Conservation (phyloP, 2,888 invertebrate species). For the Mythimna albipuncta region DNA sequence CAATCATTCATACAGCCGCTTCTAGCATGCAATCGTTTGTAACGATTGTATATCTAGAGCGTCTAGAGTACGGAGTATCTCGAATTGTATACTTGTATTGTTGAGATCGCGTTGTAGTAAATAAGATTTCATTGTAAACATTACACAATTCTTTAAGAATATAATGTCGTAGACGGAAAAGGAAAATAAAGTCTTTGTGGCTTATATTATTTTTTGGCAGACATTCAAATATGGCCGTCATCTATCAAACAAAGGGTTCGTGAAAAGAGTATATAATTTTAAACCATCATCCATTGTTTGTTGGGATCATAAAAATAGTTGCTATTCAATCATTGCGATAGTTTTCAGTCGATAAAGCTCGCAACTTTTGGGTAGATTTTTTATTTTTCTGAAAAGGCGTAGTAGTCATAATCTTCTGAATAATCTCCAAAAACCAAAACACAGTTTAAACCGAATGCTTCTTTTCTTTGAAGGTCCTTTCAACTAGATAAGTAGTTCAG, state of each 20-base stretch:
- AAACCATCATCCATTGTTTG: slow-evolving; percentile 26
- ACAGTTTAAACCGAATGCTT: background rate
- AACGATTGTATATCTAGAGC: slow-evolving; percentile 48
- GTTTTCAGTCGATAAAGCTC: background rate
- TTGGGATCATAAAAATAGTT: slow-evolving; percentile 7
- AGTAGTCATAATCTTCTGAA: background rate
- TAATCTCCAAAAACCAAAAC: background rate
- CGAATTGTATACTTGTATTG: slow-evolving; percentile 25
- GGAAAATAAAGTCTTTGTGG: slow-evolving; percentile 27
- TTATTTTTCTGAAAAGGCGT: too few relatives aligned
- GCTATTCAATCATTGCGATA: slow-evolving; percentile 14
- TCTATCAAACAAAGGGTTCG: slow-evolving; percentile 30
- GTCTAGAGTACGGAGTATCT: slow-evolving; percentile 26
- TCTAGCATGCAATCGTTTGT: slow-evolving; percentile 68
- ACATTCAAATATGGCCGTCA: slow-evolving; percentile 38
- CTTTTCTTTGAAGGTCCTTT: background rate
- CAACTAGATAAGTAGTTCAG: slow-evolving; percentile 2
- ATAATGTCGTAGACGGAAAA: slow-evolving; percentile 5
- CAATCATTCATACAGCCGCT: slow-evolving; percentile 74
- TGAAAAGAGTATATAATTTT: slow-evolving; percentile 16
- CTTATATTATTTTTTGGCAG: slow-evolving; percentile 44
- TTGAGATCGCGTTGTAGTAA: slow-evolving; percentile 36
- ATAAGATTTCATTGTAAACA: slow-evolving; percentile 41
- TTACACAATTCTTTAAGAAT: slow-evolving; percentile 25
- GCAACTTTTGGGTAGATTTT: too few relatives aligned